Base-by-base conservation (phyloP, 2,888 invertebrate genomes). In the Himalopsyche japonica region DNA sequence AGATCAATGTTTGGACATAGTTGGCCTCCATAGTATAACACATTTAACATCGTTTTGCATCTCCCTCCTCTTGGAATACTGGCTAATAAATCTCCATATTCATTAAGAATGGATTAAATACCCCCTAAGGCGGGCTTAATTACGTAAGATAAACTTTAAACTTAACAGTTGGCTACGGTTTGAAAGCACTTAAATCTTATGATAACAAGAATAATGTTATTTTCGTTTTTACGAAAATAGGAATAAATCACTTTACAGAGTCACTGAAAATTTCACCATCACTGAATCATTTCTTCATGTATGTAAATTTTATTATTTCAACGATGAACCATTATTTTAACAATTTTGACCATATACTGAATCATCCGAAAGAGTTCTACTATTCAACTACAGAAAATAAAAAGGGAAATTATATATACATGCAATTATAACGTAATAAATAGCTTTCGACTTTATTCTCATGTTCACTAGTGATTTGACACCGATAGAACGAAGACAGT, bases 41-140 rank as follows among this genome's bases (percentile, higher is more conserved):
- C 57, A 57, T 57, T 57, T 57, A 57, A 57, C 57, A 57, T 20
- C 57, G 57, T 20, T 5, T 57, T 57, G 20, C 57, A 57, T 57
- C 57, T 57, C 57, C 57, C 10, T 57, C 15, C 43, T 43, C 70
- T 70, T 47, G 37, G 10, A 30, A 37, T 24, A 37, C 81, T 81
- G 47, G 48, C 82, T 76, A 86, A 84, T 86, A 86, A 86, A 86
- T 86, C 86, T 86, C 84, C 84, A 86, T 86, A 86, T 86, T 86
- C 84, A 86, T 86, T 86, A 86, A 84, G 86, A 84, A 82, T 79
- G 86, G 83, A 84, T 86, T 86, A 84, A 86, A 84, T 77, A 84
- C 86, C 81, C 86, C 86, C 86, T 30, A 80, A 84, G 86, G 80
- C 81, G 77, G 81, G 84, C 84, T 86, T 86, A 86, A 86, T 84